These are phyloP conservation scores for Drosophila ogumai DNA, from an alignment of 1,140 invertebrate genomes.

Conservation along the genomic window DNA sequence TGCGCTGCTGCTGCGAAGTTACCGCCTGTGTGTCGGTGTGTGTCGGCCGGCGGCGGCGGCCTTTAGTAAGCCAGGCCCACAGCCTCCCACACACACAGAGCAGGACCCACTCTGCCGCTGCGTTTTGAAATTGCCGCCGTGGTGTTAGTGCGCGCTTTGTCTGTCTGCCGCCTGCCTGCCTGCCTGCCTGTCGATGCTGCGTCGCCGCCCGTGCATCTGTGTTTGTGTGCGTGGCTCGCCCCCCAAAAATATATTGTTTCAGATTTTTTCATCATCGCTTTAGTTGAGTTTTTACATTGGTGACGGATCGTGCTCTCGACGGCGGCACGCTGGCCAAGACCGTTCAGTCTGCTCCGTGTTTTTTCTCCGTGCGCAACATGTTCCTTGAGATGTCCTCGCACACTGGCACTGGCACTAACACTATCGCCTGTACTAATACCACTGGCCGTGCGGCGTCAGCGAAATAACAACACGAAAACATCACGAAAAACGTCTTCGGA, in stretches of 20 bases:
- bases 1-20: slow-evolving; percentile 60
- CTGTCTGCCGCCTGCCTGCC: slow-evolving; percentile 70
- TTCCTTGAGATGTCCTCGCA: slow-evolving; percentile 69
- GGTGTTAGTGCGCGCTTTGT: slow-evolving; percentile 80
- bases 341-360: slow-evolving; percentile 73
- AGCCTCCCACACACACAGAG: slow-evolving; percentile 32
- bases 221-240: slow-evolving; percentile 68
- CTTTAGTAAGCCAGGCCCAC: slow-evolving; percentile 73
- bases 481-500: slow-evolving; percentile 67
- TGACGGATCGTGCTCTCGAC: slow-evolving; percentile 85
- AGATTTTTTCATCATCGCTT: slow-evolving; percentile 85
- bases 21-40: slow-evolving; percentile 60
- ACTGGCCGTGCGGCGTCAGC: slow-evolving; percentile 13
- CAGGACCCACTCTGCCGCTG: slow-evolving; percentile 57
- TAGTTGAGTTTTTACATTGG: slow-evolving; percentile 85
- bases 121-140: slow-evolving; percentile 70
- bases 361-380: slow-evolving; percentile 81
- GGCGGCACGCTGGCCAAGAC: slow-evolving; percentile 67
- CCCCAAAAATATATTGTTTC: slow-evolving; percentile 85
- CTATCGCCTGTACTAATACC: slow-evolving; percentile 19
- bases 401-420: slow-evolving; percentile 8
- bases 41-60: slow-evolving; percentile 77
- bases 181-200: slow-evolving; percentile 72
- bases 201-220: slow-evolving; percentile 53
- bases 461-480: slow-evolving; percentile 51